These are phyloP conservation scores for Geotrupes spiniger DNA, from an alignment of 2,888 invertebrate species.

Conservation along the genomic window DNA sequence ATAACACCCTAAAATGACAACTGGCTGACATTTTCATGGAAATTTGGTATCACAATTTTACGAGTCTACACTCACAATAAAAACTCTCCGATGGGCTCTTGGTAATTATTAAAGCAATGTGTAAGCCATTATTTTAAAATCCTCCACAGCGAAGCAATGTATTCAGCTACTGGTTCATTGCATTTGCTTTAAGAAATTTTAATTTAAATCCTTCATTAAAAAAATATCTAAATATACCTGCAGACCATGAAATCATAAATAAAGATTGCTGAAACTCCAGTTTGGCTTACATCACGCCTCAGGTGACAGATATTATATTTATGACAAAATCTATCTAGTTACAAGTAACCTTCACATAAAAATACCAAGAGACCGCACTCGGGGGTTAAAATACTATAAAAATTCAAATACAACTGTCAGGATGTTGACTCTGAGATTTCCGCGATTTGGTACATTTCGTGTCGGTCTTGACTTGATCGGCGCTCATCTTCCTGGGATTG, in stretches of 20 bases:
- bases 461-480: constrained; percentile 62
- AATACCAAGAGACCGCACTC: too few species aligned
- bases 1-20: constrained; percentile 11
- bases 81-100: neutral
- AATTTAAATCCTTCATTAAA: too few species aligned
- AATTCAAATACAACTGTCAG: constrained; percentile 52
- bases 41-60: constrained; percentile 33
- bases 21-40: constrained; percentile 28
- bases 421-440: constrained; percentile 71
- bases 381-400: neutral
- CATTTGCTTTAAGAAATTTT: too few species aligned
- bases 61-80: constrained; percentile 17
- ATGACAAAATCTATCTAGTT: too few species aligned
- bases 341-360: too few species aligned
- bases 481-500: constrained; percentile 71
- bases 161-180: too few species aligned
- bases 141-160: too few species aligned
- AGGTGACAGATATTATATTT: too few species aligned
- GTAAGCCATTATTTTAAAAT: constrained; percentile 1
- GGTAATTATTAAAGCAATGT: neutral
- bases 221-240: too few species aligned
- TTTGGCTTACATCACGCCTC: too few species aligned
- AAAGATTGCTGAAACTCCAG: too few species aligned
- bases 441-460: constrained; percentile 54
- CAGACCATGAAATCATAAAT: too few species aligned